Evolutionary conservation across 2,888 invertebrate genomes (phyloP).

Genomic region (Campopleginae sp.): DNA sequence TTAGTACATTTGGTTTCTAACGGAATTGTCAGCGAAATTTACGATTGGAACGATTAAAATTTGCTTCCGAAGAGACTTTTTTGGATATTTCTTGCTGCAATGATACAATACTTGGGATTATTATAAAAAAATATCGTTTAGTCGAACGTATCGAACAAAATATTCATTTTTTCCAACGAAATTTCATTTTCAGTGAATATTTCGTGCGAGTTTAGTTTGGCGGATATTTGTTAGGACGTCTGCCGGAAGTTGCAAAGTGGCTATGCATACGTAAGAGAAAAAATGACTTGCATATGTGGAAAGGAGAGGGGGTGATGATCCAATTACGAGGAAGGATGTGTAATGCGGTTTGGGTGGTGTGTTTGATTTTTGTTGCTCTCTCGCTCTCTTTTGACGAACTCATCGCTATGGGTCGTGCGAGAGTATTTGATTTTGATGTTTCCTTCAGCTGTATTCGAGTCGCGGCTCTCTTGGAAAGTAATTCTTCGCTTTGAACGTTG

Average conservation of each 20-base stretch:
- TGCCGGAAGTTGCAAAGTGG: slow-evolving; percentile 44
- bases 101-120: no score
- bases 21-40: no score
- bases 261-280: neutral
- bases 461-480: slow-evolving; percentile 29
- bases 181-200: slow-evolving; percentile 6
- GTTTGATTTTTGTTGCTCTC: slow-evolving; percentile 3
- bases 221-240: slow-evolving; percentile 19
- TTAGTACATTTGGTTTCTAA: no score
- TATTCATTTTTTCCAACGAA: no score
- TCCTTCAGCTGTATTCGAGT: slow-evolving; percentile 37
- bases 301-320: slow-evolving; percentile 37
- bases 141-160: no score
- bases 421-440: slow-evolving; percentile 62
- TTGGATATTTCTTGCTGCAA: no score
- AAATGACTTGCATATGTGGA: neutral
- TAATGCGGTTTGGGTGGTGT: slow-evolving; percentile 31
- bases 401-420: slow-evolving; percentile 38
- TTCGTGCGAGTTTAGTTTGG: slow-evolving; percentile 1
- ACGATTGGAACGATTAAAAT: no score
- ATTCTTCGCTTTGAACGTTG: slow-evolving; percentile 58
- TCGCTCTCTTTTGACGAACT: slow-evolving; percentile 29
- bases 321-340: slow-evolving; percentile 53
- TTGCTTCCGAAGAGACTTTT: no score
- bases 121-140: no score